A percentile compares a stretch with the other conserved stretches of the same genome.
Evolutionary conservation across 2,113 vertebrate genomes (phyloP).

Genomic region (Sinocyclocheilus rhinocerous): DNA sequence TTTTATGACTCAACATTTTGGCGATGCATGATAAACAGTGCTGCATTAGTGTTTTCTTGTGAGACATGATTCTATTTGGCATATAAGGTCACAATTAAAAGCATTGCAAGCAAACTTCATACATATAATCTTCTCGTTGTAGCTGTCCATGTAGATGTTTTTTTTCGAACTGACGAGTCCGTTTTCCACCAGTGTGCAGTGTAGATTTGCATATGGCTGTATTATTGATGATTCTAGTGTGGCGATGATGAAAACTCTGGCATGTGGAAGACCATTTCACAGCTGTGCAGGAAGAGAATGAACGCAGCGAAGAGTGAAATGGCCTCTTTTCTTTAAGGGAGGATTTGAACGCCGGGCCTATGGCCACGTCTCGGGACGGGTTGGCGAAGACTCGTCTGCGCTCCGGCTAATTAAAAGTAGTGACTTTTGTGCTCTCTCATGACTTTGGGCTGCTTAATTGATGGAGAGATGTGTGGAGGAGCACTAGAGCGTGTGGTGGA

Average conservation of each 20-base stretch:
- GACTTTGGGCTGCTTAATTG: constrained; percentile 62
- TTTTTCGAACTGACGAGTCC: background rate
- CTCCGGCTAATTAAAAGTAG: constrained; percentile 46
- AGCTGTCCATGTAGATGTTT: background rate
- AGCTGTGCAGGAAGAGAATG: constrained; percentile 16
- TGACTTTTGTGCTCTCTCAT: constrained; percentile 52
- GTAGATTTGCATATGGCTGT: constrained; percentile 33
- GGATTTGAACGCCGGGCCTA: background rate
- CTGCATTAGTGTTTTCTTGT: background rate
- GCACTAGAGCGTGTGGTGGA: constrained; percentile 47
- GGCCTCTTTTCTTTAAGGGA: constrained; percentile 23
- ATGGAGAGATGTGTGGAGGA: constrained; percentile 58
- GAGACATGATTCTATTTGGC: background rate
- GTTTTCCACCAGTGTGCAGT: constrained; percentile 14
- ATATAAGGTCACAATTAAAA: background rate
- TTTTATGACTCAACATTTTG: background rate
- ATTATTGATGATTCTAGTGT: constrained; percentile 28
- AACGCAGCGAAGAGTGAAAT: constrained; percentile 50
- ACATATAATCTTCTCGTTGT: background rate
- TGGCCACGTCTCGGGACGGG: background rate
- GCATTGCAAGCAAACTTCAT: background rate
- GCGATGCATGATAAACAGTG: background rate
- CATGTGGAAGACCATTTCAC: constrained; percentile 14
- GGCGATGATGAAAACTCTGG: background rate
- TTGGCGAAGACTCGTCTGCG: background rate